Base-by-base conservation (phyloP, 30 jellyfish, hydroid and myxozoan species). In the Rhopilema esculentum region DNA sequence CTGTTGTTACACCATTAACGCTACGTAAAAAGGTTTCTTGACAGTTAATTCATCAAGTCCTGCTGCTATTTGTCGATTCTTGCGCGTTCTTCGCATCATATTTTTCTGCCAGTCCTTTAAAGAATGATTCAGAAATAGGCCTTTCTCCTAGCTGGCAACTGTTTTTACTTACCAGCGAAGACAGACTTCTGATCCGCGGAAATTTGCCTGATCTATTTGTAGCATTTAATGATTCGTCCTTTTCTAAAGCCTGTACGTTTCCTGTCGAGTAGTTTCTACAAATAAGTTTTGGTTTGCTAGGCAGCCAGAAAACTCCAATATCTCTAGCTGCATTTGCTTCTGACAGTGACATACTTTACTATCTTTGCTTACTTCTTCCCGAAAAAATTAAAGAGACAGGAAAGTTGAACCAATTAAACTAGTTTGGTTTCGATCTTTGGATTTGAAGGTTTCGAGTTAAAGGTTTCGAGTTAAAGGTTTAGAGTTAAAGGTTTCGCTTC, bases 291-390 rank as follows among this genome's bases (percentile, higher is more conserved):
- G 93, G 93, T 28, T 85, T 85, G 27, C 88, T 72, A 23, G 68
- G 72, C 31, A 72, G 77, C 93, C 93, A 85, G 21, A 71, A 83
- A 21, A 72, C 64, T 7, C 93, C 93, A 72, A 72, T 88, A 21
- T 88, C 62, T 61, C 48, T 72, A 33, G 75, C 12, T 12, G 6
- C 57, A 2, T 40, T 12, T 2, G 9, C 12, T 40, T 40, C 57
- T 2, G 57, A 40, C 57, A 40, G 6, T 40, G 9, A 2, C 57
- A n/a, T n/a, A n/a, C n/a, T n/a, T n/a, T n/a, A n/a, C n/a, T n/a
- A n/a, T n/a, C n/a, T n/a, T n/a, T n/a, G n/a, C n/a, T n/a, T n/a
- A n/a, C n/a, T n/a, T n/a, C n/a, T n/a, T n/a, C n/a, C n/a, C n/a
- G n/a, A n/a, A n/a, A n/a, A n/a, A n/a, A n/a, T n/a, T n/a, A n/a